phyloP scores from a whole-genome alignment of 2,797 vertebrate genomes.

The Chelon auratus region DNA sequence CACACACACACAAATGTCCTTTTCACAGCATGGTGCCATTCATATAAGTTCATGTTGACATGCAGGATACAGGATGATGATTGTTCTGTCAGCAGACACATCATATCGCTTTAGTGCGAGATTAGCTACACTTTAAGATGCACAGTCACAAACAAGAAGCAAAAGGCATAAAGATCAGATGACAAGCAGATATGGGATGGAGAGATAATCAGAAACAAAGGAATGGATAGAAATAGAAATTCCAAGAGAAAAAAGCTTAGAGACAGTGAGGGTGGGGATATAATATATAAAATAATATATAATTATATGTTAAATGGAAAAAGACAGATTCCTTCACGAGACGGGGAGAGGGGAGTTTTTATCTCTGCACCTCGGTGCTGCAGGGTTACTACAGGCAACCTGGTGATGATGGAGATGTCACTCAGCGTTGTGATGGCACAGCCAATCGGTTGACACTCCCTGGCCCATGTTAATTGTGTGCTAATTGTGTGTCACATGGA shows the following conservation, averaged over 20 bases:
- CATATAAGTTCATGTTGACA: constrained; percentile 15
- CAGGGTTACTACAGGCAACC: constrained; percentile 21
- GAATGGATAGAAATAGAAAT: background rate
- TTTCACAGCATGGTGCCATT: constrained; percentile 6
- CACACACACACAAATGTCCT: constrained; percentile 9
- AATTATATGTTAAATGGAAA: background rate
- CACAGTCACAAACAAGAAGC: constrained; percentile 2
- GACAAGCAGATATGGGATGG: background rate
- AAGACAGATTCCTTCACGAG: constrained; percentile 8
- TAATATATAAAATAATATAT: background rate
- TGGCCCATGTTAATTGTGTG: constrained; percentile 73
- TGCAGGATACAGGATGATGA: constrained; percentile 12
- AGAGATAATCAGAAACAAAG: constrained; percentile 3
- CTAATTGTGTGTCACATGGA: constrained; percentile 75
- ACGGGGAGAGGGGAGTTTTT: constrained; percentile 6
- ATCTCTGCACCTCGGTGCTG: constrained; percentile 9
- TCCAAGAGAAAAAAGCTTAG: background rate
- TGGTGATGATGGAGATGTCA: constrained; percentile 77
- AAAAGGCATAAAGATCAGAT: constrained; percentile 3
- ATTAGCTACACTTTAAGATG: constrained; percentile 12
- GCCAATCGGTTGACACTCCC: constrained; percentile 78
- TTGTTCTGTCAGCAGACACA: constrained; percentile 29
- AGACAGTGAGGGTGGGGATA: background rate
- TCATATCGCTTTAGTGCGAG: constrained; percentile 12
- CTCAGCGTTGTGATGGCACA: constrained; percentile 60